A percentile compares a stretch with the other conserved stretches of the same genome.
Evolutionary conservation across 1,140 invertebrate genomes (phyloP).

Genomic region (Orius insidiosus): DNA sequence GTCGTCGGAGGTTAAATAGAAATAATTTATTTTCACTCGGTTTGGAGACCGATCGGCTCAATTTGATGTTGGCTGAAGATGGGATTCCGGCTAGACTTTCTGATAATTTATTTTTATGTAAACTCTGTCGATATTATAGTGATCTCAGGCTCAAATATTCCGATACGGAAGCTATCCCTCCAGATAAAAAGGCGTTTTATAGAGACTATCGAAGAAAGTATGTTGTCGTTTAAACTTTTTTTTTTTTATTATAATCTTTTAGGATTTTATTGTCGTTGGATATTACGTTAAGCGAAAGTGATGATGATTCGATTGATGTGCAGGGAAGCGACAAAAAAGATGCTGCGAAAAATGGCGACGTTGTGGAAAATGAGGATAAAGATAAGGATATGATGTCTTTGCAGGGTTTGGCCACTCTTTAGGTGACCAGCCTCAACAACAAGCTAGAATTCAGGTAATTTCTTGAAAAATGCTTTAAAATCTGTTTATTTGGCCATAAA

Average conservation of each 20-base stretch:
- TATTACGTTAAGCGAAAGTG: conserved; percentile 42
- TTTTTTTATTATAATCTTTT: conserved; percentile 17
- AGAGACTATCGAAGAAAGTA: conserved; percentile 50
- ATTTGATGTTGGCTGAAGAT: conserved; percentile 40
- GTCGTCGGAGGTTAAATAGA: conserved; percentile 48
- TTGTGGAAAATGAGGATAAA: conserved; percentile 2
- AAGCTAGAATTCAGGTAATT: conserved; percentile 13
- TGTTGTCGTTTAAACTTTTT: conserved; percentile 10
- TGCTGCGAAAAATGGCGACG: conserved; percentile 27
- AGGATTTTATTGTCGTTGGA: conserved; percentile 53
- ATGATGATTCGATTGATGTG: conserved; percentile 26
- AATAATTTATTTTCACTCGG: conserved; percentile 29
- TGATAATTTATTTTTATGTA: conserved; percentile 50
- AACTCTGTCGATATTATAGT: conserved; percentile 58
- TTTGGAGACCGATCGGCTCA: conserved; percentile 44
- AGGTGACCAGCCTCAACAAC: conserved; percentile 11
- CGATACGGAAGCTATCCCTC: conserved; percentile 29
- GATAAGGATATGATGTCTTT: conserved; percentile 13
- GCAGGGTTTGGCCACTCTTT: conserved; percentile 12
- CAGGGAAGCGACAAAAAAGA: conserved; percentile 22
- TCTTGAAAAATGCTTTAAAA: neutral
- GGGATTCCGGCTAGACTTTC: conserved; percentile 44
- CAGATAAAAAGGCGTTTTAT: conserved; percentile 38
- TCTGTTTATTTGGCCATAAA: neutral
- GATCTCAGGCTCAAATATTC: conserved; percentile 43